Evolutionary conservation across 2,888 invertebrate species (phyloP), one percentile per base, ranked within the genome.

Genomic region (Agrotis segetum): DNA sequence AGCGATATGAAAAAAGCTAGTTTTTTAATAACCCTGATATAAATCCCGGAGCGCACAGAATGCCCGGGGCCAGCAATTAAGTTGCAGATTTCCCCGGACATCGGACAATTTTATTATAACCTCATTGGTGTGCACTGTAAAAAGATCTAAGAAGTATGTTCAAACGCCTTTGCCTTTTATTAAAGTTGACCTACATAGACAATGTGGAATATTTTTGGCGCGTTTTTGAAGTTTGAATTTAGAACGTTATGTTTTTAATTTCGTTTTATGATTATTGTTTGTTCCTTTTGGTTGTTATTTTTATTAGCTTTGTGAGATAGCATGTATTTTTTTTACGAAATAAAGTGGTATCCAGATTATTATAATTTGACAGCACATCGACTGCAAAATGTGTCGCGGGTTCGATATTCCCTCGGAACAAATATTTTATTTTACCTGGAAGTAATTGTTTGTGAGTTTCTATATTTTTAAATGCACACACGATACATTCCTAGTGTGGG

Each of bases 51-150:
- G 34, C 40, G 66, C n/a, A 63, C 34, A 61, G 44, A 78, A 49
- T 62, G 84, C 86, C 75, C 34, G 59, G 24, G 62, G 82, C 58
- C 47, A 69, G 74, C 86, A 79, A 86, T 86, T 85, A 82, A 84
- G 67, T 75, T 58, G 72, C 76, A 82, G 82, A 84, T 84, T 86
- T 85, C 86, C 86, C 86, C 53, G 64, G 84, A 69, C 76, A 76
- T 71, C 69, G 58, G 56, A 69, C 61, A 77, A 76, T 76, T 85
- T 71, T 85, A 84, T 84, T 81, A 84, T 76, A 79, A 74, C 24
- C 69, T 76, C 85, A 55, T 79, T 79, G 40, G 53, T 21, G 69
- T 75, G 72, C 77, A 72, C 52, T 50, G 49, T 47, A 72, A 72
- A 83, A 72, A 74, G 58, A 72, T 76, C 72, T 66, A 80, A 64